Conservation (phyloP, 2,888 invertebrate genomes). For the Pristionchus maxplancki region DNA sequence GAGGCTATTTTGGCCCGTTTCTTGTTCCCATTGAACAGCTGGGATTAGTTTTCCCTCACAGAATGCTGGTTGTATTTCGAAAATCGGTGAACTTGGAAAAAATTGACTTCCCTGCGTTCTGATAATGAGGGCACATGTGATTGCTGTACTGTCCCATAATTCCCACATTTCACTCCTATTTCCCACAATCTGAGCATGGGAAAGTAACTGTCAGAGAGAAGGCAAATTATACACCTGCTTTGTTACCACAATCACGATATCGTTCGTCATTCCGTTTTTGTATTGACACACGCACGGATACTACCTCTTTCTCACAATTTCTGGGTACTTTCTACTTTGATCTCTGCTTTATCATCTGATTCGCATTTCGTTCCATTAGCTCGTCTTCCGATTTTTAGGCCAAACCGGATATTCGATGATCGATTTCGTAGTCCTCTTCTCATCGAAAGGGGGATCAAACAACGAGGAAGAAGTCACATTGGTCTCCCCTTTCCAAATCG, state of each 20-base stretch:
- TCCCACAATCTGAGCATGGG: background rate
- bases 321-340: background rate
- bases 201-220: background rate
- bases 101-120: too few relatives aligned
- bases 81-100: too few relatives aligned
- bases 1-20: background rate
- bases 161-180: background rate
- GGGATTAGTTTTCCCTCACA: too few relatives aligned
- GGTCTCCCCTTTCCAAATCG: slow-evolving; percentile 23
- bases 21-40: slow-evolving; percentile 4
- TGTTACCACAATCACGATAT: background rate
- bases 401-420: slow-evolving; percentile 16
- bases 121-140: background rate
- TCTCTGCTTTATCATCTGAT: background rate
- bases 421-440: background rate
- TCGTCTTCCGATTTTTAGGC: background rate
- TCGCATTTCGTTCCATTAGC: background rate
- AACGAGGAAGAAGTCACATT: background rate
- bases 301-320: background rate
- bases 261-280: background rate
- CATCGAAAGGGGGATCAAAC: background rate
- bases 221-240: background rate
- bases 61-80: too few relatives aligned
- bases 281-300: background rate
- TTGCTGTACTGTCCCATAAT: background rate